Evolutionary conservation across 2,888 invertebrate species (phyloP), one percentile per base, ranked within the genome.

Genomic region (Diachrysia chrysitis): DNA sequence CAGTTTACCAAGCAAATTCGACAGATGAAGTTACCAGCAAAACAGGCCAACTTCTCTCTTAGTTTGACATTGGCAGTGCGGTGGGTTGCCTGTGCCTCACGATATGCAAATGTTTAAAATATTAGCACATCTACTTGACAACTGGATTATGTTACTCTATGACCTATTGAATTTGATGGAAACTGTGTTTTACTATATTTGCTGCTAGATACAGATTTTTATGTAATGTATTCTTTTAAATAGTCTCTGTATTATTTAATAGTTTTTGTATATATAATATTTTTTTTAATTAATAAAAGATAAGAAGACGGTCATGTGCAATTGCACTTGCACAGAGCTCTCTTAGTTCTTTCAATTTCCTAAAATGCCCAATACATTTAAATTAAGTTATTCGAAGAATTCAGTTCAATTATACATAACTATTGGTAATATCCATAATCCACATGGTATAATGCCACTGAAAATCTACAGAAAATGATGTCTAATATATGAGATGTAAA

Each of bases 71-170:
- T 56, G 68, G 58, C 21, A 14, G 21, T 62, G 59, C 66, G 42
- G 37, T 55, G 32, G n/a, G 42, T 35, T 58, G 78, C 58, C 68
- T 78, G 78, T 61, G 29, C 61, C 61, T 32, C 23, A 53, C 66
- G 81, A 76, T 81, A 82, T 82, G 79, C 78, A 63, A 81, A 78
- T 81, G 70, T 66, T 66, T 65, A 32, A 12, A 17, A 25, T 21
- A 25, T 37, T 62, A 56, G 46, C 21, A 65, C 56, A 69, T 69
- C 68, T 66, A 70, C 66, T 66, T 21, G 54, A 59, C 64, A 78
- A 72, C 66, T 75, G 55, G 61, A 74, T 77, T 59, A 63, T 57
- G 65, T 56, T 73, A 58, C 60, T 32, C 55, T 59, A 51, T 73
- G 64, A 70, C 73, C 61, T 76, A 16, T 42, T 42, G 42, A 4